phyloP scores from a whole-genome alignment of 1,140 invertebrate species.

The Oppia nitens region DNA sequence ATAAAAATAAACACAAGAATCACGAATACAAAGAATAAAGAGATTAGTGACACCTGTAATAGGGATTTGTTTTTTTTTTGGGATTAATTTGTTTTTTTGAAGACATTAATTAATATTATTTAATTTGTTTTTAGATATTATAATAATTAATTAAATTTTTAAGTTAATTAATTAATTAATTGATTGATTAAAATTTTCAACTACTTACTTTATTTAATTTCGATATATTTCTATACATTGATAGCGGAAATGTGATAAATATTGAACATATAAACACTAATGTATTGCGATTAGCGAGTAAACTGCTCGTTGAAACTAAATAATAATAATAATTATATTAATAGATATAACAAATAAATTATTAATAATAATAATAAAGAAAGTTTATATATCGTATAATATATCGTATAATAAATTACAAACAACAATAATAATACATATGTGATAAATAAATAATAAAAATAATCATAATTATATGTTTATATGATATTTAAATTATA shows the following conservation, averaged over 20 bases:
- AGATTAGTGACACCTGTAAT: conserved; percentile 45
- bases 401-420: too few species aligned
- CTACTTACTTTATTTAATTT: conserved; percentile 46
- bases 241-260: conserved; percentile 58
- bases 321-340: too few species aligned
- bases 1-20: conserved; percentile 53
- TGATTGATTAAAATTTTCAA: neutral
- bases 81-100: neutral
- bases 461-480: too few species aligned
- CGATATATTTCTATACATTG: conserved; percentile 60
- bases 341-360: too few species aligned
- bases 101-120: neutral
- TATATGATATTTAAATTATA: too few species aligned
- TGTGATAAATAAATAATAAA: too few species aligned
- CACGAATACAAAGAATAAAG: conserved; percentile 52
- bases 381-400: too few species aligned
- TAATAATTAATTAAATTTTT: neutral
- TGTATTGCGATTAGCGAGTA: conserved; percentile 50
- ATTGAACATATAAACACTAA: conserved; percentile 57
- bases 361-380: too few species aligned
- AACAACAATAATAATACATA: too few species aligned
- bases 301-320: conserved; percentile 32
- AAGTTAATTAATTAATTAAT: neutral
- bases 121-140: too few species aligned
- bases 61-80: neutral